Percentiles rank a stretch among this genome's conserved stretches.
phyloP scores from a whole-genome alignment of 2,797 vertebrate genomes.

The Bufotes viridis region DNA sequence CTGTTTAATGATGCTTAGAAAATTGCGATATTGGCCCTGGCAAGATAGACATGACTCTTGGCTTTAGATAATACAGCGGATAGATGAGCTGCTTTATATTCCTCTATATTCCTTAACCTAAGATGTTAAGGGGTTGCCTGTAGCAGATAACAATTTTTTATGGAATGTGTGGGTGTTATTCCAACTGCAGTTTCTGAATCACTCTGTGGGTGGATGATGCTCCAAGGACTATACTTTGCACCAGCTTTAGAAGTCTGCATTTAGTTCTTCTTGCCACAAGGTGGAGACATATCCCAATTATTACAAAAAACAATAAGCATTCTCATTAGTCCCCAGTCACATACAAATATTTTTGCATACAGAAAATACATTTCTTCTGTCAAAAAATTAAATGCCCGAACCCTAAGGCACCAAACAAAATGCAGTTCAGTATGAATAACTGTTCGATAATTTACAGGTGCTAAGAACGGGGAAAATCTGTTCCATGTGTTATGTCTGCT shows the following conservation, averaged over 20 bases:
- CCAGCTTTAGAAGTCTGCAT: not conserved
- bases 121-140: not conserved
- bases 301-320: not conserved
- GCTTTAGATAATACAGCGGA: not conserved
- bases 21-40: not conserved
- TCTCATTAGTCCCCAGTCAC: not conserved
- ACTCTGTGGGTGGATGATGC: not conserved
- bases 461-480: too few species aligned
- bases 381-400: not conserved
- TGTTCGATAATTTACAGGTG: not conserved
- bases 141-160: not conserved
- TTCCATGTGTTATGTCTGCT: not conserved
- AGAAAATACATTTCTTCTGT: not conserved
- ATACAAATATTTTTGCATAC: not conserved
- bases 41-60: not conserved
- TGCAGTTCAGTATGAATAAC: too few species aligned
- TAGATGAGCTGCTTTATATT: not conserved
- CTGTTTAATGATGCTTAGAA: not conserved
- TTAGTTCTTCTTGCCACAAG: not conserved
- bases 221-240: not conserved
- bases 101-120: not conserved
- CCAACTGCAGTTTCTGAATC: not conserved
- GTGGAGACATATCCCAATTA: not conserved
- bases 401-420: not conserved
- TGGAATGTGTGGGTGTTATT: conserved; percentile 1